Base-by-base conservation (phyloP, 2,113 vertebrate species). In the Cygnus buccinator region DNA sequence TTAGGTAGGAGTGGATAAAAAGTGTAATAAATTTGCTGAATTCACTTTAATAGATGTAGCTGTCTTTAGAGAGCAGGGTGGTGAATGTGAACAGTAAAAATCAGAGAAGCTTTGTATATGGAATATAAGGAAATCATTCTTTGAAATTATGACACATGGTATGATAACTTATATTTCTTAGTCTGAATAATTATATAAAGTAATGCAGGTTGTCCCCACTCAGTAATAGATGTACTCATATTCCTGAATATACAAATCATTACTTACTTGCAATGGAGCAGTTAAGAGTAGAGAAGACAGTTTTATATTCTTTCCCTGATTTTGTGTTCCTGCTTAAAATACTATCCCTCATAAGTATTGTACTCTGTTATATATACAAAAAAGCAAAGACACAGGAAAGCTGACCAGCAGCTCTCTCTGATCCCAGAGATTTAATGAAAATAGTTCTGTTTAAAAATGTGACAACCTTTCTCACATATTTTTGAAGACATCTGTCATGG, bases 1-100 rank as follows among this genome's bases (percentile, higher is more conserved):
- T 95, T 90, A 92, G 74, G 80, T 82, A 93, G 75, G 44, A 90
- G 62, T 82, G 57, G 80, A 90, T 91, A 75, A 78, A 93, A 95
- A 91, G 62, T 95, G 33, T 94, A 95, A 93, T 93, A 96, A 93
- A 96, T 96, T 95, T 95, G 28, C 16, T 55, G 75, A 85, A 76
- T 87, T 23, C 13, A 82, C 70, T 90, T 91, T 93, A 94, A 92
- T 94, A 95, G 90, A 76, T 11, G 50, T 22, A 93, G 57, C 46
- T 75, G 20, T 88, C 71, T 94, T 84, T 66, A 82, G 33, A 76
- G 58, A 63, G 65, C 20, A 61, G 41, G 15, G 35, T 84, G 87
- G 35, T 84, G 87, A 95, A 93, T 93, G 54, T 87, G 61, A 78
- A 44, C 33, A 78, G 17, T 25, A 43, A 94, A 91, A 78, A 29